A percentile compares a stretch with the other conserved stretches of the same genome.
phyloP scores from a whole-genome alignment of 2,888 invertebrate species.

The Synergus japonicus region DNA sequence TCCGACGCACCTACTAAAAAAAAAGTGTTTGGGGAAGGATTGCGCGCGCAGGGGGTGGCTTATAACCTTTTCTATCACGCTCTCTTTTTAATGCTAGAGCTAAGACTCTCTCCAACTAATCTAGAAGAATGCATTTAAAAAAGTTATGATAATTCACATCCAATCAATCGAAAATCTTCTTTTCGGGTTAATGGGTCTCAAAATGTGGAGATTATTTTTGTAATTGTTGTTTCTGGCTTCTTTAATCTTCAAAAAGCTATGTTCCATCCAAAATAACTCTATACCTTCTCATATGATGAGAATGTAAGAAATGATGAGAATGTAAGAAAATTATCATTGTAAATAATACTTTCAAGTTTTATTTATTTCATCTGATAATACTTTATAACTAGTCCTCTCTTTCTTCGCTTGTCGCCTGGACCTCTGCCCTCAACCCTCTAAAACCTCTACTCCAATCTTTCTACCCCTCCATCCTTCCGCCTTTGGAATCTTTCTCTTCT shows the following conservation, averaged over 20 bases:
- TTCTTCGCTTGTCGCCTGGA: slow-evolving; percentile 17
- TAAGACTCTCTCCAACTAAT: background rate
- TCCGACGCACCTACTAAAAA: background rate
- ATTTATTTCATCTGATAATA: slow-evolving; percentile 30
- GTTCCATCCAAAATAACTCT: background rate
- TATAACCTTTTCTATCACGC: slow-evolving; percentile 51
- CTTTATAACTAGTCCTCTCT: slow-evolving; percentile 29
- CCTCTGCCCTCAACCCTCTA: slow-evolving; percentile 41
- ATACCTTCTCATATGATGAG: background rate
- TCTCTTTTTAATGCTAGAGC: background rate
- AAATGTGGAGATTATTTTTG: no score
- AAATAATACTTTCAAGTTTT: background rate
- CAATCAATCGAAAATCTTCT: background rate
- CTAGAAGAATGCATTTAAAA: background rate
- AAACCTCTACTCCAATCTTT: background rate
- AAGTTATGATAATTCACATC: background rate
- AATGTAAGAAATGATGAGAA: background rate
- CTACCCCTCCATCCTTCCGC: slow-evolving; percentile 40
- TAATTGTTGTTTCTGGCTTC: background rate
- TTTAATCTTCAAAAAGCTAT: background rate
- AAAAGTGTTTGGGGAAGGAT: slow-evolving; percentile 3
- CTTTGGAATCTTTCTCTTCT: slow-evolving; percentile 26
- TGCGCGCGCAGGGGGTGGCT: slow-evolving; percentile 58
- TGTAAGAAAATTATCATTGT: background rate
- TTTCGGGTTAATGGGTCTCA: no score